Evolutionary conservation across 2,113 vertebrate genomes (phyloP).

Genomic region (Aleadryas rufinucha): DNA sequence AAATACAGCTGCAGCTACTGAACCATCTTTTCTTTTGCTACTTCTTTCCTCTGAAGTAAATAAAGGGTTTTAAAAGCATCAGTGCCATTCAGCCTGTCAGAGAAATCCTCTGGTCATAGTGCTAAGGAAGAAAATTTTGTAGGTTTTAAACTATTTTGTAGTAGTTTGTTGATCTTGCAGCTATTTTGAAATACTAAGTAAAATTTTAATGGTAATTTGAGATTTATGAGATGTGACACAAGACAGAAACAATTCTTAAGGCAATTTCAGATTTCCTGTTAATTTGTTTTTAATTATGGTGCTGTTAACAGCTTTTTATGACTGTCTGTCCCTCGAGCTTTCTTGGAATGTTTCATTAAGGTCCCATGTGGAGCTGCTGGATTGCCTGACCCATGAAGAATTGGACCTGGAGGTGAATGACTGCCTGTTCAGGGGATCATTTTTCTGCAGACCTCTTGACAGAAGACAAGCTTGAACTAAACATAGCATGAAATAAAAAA

Average conservation of each 20-base stretch:
- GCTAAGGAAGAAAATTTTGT: not conserved
- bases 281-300: constrained; percentile 42
- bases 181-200: not conserved
- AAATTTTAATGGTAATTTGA: constrained; percentile 29
- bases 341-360: constrained; percentile 11
- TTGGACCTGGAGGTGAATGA: not conserved
- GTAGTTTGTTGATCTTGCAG: not conserved
- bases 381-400: not conserved
- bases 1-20: not conserved
- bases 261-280: constrained; percentile 26
- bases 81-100: not conserved
- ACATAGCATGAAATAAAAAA: not conserved
- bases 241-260: constrained; percentile 18
- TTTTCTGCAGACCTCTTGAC: not conserved
- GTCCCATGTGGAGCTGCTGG: not conserved
- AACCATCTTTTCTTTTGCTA: not conserved
- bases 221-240: constrained; percentile 22
- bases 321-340: not conserved
- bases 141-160: not conserved
- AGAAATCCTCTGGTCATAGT: not conserved
- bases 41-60: not conserved
- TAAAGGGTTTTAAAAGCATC: not conserved
- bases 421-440: not conserved
- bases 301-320: constrained; percentile 15
- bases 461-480: not conserved